Base-by-base conservation (phyloP, 2,113 vertebrate genomes). In the Coptodon rendalli region DNA sequence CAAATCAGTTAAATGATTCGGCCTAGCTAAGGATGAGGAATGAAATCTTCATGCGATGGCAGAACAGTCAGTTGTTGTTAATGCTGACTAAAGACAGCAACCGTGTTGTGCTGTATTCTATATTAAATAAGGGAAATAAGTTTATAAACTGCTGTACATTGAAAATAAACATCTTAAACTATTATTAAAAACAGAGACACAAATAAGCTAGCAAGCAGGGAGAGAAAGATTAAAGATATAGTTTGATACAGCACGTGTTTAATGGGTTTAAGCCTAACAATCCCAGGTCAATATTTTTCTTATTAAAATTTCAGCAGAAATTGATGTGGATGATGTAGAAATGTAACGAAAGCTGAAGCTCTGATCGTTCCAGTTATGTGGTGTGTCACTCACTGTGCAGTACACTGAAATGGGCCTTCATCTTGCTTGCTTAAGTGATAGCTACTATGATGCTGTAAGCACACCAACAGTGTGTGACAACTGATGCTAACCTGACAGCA, bases 1-100 rank as follows among this genome's bases (percentile, higher is more conserved):
- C 83, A 78, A 91, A 93, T 94, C 82, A 87, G 85, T 88, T 86
- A 85, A 53, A 86, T 24, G 7, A 85, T 85, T 81, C 57, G 71
- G 45, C 79, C 78, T 2, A 71, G 81, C 81, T 80, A 27, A 66
- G 78, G 61, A 83, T 57, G 68, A 50, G 53, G 52, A 78, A 81
- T 88, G 84, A 89, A 86, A 71, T 86, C 40, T 84, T 89, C 50
- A 57, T 59, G 63, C 54, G 4, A 52, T 34, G 14, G 68, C 80
- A 68, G 85, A 79, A 40, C 6, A 22, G 78, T 53, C 84, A 86
- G 57, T 59, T 86, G 73, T 83, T 90, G 50, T 87, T 89, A 68
- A 50, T 89, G 38, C 81, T 81, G 54, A 80, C 59, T 89, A 19
- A 54, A 86, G 43, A 88, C 22, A 87, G 71, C 27, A 50, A 78